Evolutionary conservation across 1,140 invertebrate genomes (phyloP).

Genomic region (Linepithema humile): DNA sequence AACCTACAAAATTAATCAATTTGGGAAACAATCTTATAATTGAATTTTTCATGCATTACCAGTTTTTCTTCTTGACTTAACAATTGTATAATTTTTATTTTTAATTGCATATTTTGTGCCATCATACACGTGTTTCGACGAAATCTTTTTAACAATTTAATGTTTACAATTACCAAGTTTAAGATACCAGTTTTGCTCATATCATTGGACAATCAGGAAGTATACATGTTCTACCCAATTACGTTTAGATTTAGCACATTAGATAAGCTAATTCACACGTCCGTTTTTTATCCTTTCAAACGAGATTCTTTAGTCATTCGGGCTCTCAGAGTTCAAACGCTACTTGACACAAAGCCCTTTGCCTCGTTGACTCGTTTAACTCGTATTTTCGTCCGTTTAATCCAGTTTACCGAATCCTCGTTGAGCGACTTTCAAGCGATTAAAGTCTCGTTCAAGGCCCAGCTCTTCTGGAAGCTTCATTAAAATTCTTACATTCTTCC

Average conservation of each 20-base stretch:
- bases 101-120: background rate
- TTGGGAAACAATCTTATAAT: background rate
- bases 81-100: background rate
- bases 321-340: background rate
- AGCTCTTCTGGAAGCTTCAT: background rate
- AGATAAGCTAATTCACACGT: constrained; percentile 45
- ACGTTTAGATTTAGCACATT: constrained; percentile 51
- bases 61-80: background rate
- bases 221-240: background rate
- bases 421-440: constrained; percentile 9
- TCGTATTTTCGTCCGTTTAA: constrained; percentile 32
- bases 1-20: background rate
- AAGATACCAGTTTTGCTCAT: background rate
- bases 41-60: background rate
- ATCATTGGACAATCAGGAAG: background rate
- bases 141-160: too few relatives aligned
- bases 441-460: background rate
- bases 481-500: constrained; percentile 24
- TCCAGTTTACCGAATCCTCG: constrained; percentile 24
- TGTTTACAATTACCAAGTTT: too few relatives aligned
- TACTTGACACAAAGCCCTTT: constrained; percentile 36
- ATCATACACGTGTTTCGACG: too few relatives aligned
- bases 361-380: constrained; percentile 33
- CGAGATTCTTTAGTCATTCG: constrained; percentile 26
- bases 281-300: constrained; percentile 18